Evolutionary conservation across 2,797 vertebrate species (phyloP), one percentile per base, ranked within the genome.

Genomic region (Pterois miles): DNA sequence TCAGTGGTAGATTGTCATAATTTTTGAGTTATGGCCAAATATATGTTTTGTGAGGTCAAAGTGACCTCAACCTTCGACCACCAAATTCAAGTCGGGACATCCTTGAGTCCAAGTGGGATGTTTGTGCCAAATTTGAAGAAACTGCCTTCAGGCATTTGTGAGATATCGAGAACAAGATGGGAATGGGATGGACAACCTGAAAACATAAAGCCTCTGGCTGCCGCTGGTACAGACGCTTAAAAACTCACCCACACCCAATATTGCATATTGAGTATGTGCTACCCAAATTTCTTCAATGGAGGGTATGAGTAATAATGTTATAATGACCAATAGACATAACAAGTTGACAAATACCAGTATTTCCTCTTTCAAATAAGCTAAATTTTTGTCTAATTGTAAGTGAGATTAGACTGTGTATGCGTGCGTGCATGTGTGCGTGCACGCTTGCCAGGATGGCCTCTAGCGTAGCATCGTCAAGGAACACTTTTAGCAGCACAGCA

Each of bases 391-490:
- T 50, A 59, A 23, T 14, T 4, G 43, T 62, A 2, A 34, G 33
- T 40, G 36, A 50, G n/a, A 50, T 58, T 46, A 46, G 25, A 70
- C 18, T 33, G 4, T 33, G 27, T 54, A 33, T 67, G 46, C 13
- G 36, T 20, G 8, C 27, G 48, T 27, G 10, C 22, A 10, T n/a
- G 34, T 46, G 18, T 11, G 6, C 54, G 33, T 43, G 12, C 48
- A 18, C 9, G 11, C 20, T 3, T 16, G 29, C 23, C 36, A 74
- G 50, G n/a, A 63, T 68, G 67, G 67, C 76, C 71, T 67, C 62
- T 18, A 34, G 76, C 75, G 62, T 63, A 59, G 40, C 40, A 68
- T 73, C 66, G 71, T 74, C 74, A 65, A 80, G 77, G 64, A 81
- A 48, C 50, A 31, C 57, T 73, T 81, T 84, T 62, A 66, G 64